These are phyloP conservation scores for Ivindomyrus marchei DNA, from an alignment of 2,113 vertebrate genomes.

Conservation along the genomic window DNA sequence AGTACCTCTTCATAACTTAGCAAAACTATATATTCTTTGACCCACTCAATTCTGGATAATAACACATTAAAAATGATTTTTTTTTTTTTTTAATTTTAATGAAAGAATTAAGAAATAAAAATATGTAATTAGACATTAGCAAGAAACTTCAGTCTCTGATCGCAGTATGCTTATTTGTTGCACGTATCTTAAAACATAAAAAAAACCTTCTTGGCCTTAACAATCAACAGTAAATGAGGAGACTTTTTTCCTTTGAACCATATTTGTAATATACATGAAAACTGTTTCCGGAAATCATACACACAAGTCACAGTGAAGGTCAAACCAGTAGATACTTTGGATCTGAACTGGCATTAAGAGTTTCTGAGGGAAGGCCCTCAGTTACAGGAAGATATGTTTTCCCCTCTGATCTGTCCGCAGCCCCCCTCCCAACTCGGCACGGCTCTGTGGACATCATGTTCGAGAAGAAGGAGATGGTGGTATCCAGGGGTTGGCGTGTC, in stretches of 20 bases:
- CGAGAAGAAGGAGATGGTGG: constrained; percentile 32
- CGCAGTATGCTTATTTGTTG: not conserved
- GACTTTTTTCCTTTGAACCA: not conserved
- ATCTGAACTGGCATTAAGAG: not conserved
- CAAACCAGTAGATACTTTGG: not conserved
- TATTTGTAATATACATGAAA: constrained; percentile 27
- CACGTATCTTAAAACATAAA: not conserved
- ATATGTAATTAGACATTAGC: constrained; percentile 24
- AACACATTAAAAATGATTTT: constrained; percentile 21
- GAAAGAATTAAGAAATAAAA: constrained; percentile 60
- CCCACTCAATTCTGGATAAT: constrained; percentile 54
- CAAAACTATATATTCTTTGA: constrained; percentile 61
- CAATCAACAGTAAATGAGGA: not conserved
- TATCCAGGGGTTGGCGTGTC: constrained; percentile 13
- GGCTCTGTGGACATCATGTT: constrained; percentile 40
- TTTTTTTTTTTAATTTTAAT: not conserved
- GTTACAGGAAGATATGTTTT: constrained; percentile 19
- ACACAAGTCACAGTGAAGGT: not conserved
- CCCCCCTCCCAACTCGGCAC: constrained; percentile 46
- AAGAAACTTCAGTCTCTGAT: not conserved
- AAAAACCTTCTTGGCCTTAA: not conserved
- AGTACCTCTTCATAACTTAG: constrained; percentile 57
- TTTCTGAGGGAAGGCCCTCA: not conserved
- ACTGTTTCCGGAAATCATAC: constrained; percentile 41
- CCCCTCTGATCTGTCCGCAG: constrained; percentile 28